Evolutionary conservation across 2,888 invertebrate genomes (phyloP).

Genomic region (Cosmorhoe ocellata): DNA sequence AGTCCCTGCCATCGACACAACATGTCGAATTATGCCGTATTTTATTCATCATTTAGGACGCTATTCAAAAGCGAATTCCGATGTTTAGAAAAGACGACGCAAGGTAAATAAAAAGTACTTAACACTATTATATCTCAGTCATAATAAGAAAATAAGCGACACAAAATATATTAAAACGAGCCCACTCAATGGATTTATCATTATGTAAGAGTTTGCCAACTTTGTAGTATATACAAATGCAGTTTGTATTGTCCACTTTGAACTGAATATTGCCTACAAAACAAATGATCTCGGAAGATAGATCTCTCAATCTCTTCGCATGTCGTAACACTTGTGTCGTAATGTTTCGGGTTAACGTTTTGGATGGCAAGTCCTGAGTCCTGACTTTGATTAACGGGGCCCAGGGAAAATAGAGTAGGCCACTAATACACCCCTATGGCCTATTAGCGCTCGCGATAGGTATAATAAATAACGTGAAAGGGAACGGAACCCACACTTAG

Average conservation of each 20-base stretch:
- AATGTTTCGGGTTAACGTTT: conserved; percentile 32
- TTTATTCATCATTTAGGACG: no score
- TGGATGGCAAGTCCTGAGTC: conserved; percentile 23
- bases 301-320: conserved; percentile 6
- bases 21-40: conserved; percentile 6
- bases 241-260: conserved; percentile 4
- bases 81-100: no score
- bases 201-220: no score
- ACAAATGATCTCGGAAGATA: conserved; percentile 11
- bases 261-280: conserved; percentile 8
- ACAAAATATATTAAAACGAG: no score
- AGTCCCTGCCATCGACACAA: conserved; percentile 15
- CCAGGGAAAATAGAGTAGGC: conserved; percentile 35
- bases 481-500: conserved; percentile 32
- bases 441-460: conserved; percentile 34
- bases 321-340: conserved; percentile 27
- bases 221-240: no score
- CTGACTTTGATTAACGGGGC: conserved; percentile 36
- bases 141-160: no score
- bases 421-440: conserved; percentile 35
- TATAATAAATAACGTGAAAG: conserved; percentile 35
- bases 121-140: no score
- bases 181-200: no score
- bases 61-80: no score
- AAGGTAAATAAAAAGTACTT: no score